Conservation (phyloP, 2,113 vertebrate genomes). For the Pandion haliaetus region DNA sequence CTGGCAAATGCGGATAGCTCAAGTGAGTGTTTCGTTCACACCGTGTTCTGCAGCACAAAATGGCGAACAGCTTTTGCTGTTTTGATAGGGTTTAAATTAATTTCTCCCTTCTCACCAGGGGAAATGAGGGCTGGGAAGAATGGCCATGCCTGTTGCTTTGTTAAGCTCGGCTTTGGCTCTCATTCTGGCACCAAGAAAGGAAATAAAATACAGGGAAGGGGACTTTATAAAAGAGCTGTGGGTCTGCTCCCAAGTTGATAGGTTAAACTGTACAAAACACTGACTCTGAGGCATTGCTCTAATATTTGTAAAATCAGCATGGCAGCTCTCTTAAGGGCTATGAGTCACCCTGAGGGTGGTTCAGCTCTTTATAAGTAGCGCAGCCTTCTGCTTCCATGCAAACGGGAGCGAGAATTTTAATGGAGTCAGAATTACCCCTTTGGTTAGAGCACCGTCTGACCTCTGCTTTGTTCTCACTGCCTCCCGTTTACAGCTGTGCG, state of each 20-base stretch:
- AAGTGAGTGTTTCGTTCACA: background rate
- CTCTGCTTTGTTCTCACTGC: constrained; percentile 23
- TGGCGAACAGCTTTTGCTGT: background rate
- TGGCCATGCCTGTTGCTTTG: constrained; percentile 38
- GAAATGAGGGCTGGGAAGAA: constrained; percentile 33
- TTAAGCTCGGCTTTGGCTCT: background rate
- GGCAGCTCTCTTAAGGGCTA: constrained; percentile 38
- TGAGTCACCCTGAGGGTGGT: constrained; percentile 51
- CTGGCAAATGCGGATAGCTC: background rate
- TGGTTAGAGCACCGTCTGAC: background rate
- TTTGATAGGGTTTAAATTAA: constrained; percentile 1
- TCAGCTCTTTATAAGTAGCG: constrained; percentile 15
- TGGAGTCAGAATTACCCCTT: constrained; percentile 13
- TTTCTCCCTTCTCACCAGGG: background rate
- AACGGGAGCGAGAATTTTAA: background rate
- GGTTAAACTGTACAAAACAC: background rate
- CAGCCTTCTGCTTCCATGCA: background rate
- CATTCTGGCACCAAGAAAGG: background rate
- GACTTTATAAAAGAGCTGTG: background rate
- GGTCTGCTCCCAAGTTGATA: constrained; percentile 16
- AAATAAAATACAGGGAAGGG: constrained; percentile 51
- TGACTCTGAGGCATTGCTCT: background rate
- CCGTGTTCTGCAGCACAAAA: background rate
- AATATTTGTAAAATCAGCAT: constrained; percentile 36
- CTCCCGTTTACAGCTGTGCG: background rate